phyloP scores from a whole-genome alignment of 64 coral and sea anemone species.

The Stichodactyla mertensii region DNA sequence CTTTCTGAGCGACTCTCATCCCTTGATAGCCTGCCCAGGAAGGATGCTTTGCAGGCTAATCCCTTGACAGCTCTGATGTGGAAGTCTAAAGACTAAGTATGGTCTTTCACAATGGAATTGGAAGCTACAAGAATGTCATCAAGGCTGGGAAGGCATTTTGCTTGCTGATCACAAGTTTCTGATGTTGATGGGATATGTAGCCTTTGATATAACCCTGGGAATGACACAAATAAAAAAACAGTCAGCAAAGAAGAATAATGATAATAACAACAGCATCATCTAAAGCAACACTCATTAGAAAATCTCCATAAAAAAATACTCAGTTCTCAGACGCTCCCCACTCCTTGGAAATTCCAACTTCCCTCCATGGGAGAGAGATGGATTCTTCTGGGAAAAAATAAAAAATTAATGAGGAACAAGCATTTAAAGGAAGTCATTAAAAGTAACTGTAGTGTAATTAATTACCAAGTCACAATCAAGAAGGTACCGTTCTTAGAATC shows the following conservation, averaged over 20 bases:
- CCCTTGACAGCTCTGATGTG: too few species aligned
- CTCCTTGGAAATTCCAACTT: too few species aligned
- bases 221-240: not conserved
- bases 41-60: too few species aligned
- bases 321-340: too few species aligned
- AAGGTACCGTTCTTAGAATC: too few species aligned
- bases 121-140: conserved; percentile 56
- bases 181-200: conserved; percentile 98
- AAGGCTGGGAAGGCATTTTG: conserved; percentile 94
- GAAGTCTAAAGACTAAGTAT: not conserved
- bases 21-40: not conserved
- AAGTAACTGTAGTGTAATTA: too few species aligned
- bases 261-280: not conserved
- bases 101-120: not conserved
- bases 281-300: not conserved
- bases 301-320: too few species aligned
- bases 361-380: too few species aligned
- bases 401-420: too few species aligned
- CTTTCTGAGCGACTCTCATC: not conserved
- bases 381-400: too few species aligned
- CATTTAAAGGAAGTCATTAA: too few species aligned
- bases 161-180: conserved; percentile 97
- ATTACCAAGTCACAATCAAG: too few species aligned
- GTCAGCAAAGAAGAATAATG: not conserved
- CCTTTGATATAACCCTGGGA: conserved; percentile 97